Base-by-base conservation (phyloP, 2,113 vertebrate species). In the Melanerpes aurifrons region DNA sequence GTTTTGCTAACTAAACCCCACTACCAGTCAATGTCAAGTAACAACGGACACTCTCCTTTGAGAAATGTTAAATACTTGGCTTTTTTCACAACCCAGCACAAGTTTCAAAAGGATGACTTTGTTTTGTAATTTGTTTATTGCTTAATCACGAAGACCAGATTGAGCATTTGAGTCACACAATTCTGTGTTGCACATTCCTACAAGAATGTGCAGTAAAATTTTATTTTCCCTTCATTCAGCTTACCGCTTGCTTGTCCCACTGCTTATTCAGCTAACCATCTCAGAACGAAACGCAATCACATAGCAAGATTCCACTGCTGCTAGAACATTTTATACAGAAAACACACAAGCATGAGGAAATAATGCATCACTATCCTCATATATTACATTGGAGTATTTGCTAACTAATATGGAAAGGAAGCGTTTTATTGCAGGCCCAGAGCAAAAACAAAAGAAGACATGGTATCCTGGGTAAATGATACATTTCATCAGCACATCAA, bases 51-150 rank as follows among this genome's bases (percentile, higher is more conserved):
- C 84, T 96, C 89, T 97, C 96, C 93, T 93, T 50, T 22, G 85
- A 96, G 95, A 96, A 96, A 94, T 85, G 82, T 87, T 93, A 93
- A 95, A 94, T 85, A 92, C 82, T 87, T 90, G 0, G 3, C 68
- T 93, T 92, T 93, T 96, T 96, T 95, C 94, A 95, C 32, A 3
- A 97, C 32, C 4, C 15, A 95, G 91, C 68, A 88, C 40, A 92
- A 95, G 94, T 96, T 97, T 96, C 94, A 94, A 94, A 96, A 96
- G 56, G 73, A 93, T 86, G 86, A 96, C 86, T 87, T 93, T 62
- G 67, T 69, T 92, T 94, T 91, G 72, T 62, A 89, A 93, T 95
- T 94, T 86, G 93, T 84, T 93, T 70, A 87, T 83, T 94, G 82
- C 95, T 90, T 91, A 94, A 92, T 96, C 93, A 91, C 59, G 63